Evolutionary conservation across 2,113 vertebrate genomes (phyloP).

Genomic region (Madoqua kirkii): DNA sequence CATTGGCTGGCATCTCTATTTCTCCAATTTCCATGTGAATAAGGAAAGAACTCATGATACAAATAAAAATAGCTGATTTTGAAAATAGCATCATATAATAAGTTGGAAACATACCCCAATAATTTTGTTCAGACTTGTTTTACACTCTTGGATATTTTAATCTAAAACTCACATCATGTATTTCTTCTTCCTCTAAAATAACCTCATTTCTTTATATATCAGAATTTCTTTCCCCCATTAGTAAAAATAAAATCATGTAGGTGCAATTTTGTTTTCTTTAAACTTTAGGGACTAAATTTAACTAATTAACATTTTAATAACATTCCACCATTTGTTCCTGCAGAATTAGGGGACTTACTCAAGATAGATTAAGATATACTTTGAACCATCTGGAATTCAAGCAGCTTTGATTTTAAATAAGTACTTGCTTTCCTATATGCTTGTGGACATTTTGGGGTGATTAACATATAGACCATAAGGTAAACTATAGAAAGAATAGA

Average conservation of each 20-base stretch:
- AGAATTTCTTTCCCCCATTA: slow-evolving; percentile 64
- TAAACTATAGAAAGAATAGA: slow-evolving; percentile 33
- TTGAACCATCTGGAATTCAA: slow-evolving; percentile 81
- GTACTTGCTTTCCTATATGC: slow-evolving; percentile 79
- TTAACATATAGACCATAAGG: slow-evolving; percentile 70
- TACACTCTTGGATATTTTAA: slow-evolving; percentile 58
- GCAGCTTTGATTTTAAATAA: slow-evolving; percentile 83
- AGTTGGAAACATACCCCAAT: slow-evolving; percentile 45
- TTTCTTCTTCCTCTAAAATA: slow-evolving; percentile 59
- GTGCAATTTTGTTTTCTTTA: slow-evolving; percentile 79
- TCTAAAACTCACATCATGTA: slow-evolving; percentile 49
- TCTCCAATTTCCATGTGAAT: slow-evolving; percentile 39
- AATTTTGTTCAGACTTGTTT: slow-evolving; percentile 56
- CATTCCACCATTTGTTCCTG: slow-evolving; percentile 82
- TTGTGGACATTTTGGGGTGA: slow-evolving; percentile 73
- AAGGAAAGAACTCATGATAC: slow-evolving; percentile 35
- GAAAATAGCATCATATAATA: slow-evolving; percentile 44
- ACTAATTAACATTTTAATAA: slow-evolving; percentile 88
- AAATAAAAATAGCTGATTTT: slow-evolving; percentile 53
- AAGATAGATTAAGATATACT: slow-evolving; percentile 80
- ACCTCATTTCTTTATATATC: slow-evolving; percentile 68
- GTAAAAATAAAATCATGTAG: slow-evolving; percentile 81
- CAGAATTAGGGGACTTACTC: slow-evolving; percentile 76
- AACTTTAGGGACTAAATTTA: slow-evolving; percentile 82
- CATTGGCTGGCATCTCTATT: background rate